Evolutionary conservation across 1,140 invertebrate genomes (phyloP), one percentile per base, ranked within the genome.

Genomic region (Phenacoccus solenopsis): DNA sequence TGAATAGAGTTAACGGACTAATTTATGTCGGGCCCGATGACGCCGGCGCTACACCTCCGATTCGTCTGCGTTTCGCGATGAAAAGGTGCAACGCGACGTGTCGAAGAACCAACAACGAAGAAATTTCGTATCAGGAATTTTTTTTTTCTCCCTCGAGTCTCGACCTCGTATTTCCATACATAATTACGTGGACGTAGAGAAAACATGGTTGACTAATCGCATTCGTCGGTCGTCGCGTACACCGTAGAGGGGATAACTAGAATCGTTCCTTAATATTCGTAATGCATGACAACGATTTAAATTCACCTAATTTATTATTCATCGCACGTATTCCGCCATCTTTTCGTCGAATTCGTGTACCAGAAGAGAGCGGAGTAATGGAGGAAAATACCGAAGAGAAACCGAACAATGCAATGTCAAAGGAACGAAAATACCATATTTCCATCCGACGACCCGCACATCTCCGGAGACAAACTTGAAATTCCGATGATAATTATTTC

Each of bases 271-370:
- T 32, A 13, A 32, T 32, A 49, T 49, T 49, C 38, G 38, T 49
- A 49, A 49, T n/a, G 38, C 38, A 49, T 49, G 38, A 49, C 38
- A 49, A 49, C 38, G 38, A 49, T 49, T 49, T 49, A 49, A 49
- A 49, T 49, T 49, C 38, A n/a, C 13, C 12, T 49, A 49, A 49
- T 49, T 49, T 49, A 49, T 16, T 49, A 49, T 49, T 49, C 38
- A 49, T 49, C 3, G 3, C 38, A n/a, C 16, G 38, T 49, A 3
- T n/a, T 10, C 13, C 38, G 38, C 38, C 38, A 49, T 49, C 38
- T 49, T 49, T 49, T n/a, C 38, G 20, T 49, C 5, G 38, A 49
- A n/a, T n/a, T n/a, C 38, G 16, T 49, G 4, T n/a, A 16, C 13
- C 38, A 49, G 13, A n/a, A n/a, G n/a, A n/a, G 5, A 3, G 5